These are phyloP conservation scores for Microplitis deprimator DNA, from an alignment of 2,888 invertebrate species.

Conservation along the genomic window DNA sequence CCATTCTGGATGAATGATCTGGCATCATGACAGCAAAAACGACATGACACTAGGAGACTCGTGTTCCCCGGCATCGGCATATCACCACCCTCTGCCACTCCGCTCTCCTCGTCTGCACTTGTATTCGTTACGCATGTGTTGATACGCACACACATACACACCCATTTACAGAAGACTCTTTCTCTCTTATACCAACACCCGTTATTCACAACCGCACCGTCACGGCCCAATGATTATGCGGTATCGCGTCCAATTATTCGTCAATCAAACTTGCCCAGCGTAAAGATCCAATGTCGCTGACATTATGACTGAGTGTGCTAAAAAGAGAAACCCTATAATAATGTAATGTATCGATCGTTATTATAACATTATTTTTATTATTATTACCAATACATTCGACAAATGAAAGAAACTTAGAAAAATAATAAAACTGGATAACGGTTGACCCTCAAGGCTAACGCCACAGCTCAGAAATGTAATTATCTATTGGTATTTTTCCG, in stretches of 20 bases:
- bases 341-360: constrained; percentile 42
- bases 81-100: not conserved
- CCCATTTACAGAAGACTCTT: not conserved
- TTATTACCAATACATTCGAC: not conserved
- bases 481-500: too few species aligned
- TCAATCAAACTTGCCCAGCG: constrained; percentile 50
- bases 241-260: constrained; percentile 52
- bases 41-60: not conserved
- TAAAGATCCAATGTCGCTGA: constrained; percentile 46
- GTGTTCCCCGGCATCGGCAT: not conserved
- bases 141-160: not conserved
- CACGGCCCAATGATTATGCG: constrained; percentile 47
- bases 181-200: not conserved
- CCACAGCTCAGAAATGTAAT: too few species aligned
- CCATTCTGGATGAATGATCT: constrained; percentile 15
- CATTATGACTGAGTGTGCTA: constrained; percentile 41
- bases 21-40: constrained; percentile 6
- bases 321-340: constrained; percentile 36
- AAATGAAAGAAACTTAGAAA: not conserved
- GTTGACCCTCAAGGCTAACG: too few species aligned
- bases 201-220: constrained; percentile 35
- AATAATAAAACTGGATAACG: not conserved
- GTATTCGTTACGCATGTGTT: not conserved
- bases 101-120: not conserved
- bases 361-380: not conserved